Base-by-base conservation (phyloP, 2,888 invertebrate genomes). In the Drosophila emarginata region DNA sequence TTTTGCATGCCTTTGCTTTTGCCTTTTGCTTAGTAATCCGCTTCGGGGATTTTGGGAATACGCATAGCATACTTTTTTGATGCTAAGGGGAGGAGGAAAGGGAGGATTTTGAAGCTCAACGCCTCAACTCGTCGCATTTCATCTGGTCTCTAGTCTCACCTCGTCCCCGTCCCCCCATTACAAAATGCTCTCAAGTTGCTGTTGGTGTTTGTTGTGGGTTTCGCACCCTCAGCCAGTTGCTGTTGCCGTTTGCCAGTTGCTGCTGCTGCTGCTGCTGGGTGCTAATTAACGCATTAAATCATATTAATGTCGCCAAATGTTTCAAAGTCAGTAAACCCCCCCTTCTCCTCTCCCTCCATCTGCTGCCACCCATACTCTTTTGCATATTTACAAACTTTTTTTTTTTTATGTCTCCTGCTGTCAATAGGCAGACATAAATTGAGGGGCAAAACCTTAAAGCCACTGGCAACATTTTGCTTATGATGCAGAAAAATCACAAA, bases 31-130 rank as follows among this genome's bases (percentile, higher is more conserved):
- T 67, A 78, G 83, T 91, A 91, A 91, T 91, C 91, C 91, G 90
- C 91, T 91, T 91, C 90, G 83, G 91, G 91, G 91, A 91, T 91
- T 90, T 91, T 86, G 91, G 91, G 91, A 91, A 90, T 91, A 82
- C 74, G 76, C 79, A 61, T 85, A 77, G 88, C 85, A 89, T 88
- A 88, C 89, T 88, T 88, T 87, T 77, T 76, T 74, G 87, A 78
- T 23, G 83, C 4, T 45, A 21, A 18, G 21, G 11, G 11, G 3
- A 2, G 18, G 14, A 3, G 45, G 11, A 21, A 40, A 11, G 14
- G 21, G 28, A 26, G 36, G 36, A 36, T 26, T 76, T 76, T 79
- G 73, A 76, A 79, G 74, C 77, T 67, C 73, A 67, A 59, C 73
- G 66, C 37, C n/a, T 52, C 36, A 56, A 64, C 53, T 53, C 69